phyloP scores from a whole-genome alignment of 2,797 vertebrate species.

The Artibeus lituratus region DNA sequence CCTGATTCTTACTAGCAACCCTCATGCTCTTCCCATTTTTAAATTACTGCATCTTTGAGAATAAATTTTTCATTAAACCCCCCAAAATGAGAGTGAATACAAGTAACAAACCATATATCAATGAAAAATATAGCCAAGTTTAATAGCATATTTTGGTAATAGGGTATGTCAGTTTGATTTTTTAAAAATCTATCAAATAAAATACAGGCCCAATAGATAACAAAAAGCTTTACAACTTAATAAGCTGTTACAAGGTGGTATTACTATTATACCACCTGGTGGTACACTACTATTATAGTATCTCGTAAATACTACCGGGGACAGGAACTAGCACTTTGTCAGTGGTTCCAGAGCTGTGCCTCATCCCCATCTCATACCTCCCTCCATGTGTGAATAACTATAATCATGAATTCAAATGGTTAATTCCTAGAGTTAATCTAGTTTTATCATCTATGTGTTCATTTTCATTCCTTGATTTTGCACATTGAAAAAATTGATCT shows the following conservation, averaged over 20 bases:
- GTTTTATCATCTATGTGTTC: neutral
- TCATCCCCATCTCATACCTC: neutral
- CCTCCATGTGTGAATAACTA: neutral
- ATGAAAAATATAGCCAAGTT: neutral
- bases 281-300: no score
- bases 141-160: neutral
- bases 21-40: neutral
- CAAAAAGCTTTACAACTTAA: neutral
- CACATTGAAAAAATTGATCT: neutral
- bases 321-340: neutral
- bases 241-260: neutral
- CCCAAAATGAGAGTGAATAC: neutral
- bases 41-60: neutral
- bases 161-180: neutral
- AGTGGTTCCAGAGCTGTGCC: neutral
- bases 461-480: neutral
- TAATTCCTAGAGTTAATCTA: neutral
- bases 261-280: no score
- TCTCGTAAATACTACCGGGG: neutral
- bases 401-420: neutral
- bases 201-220: neutral
- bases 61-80: neutral
- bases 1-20: neutral
- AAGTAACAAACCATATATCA: neutral
- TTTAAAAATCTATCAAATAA: neutral